Base-by-base conservation (phyloP, 2,888 invertebrate species). In the Macaria liturata region DNA sequence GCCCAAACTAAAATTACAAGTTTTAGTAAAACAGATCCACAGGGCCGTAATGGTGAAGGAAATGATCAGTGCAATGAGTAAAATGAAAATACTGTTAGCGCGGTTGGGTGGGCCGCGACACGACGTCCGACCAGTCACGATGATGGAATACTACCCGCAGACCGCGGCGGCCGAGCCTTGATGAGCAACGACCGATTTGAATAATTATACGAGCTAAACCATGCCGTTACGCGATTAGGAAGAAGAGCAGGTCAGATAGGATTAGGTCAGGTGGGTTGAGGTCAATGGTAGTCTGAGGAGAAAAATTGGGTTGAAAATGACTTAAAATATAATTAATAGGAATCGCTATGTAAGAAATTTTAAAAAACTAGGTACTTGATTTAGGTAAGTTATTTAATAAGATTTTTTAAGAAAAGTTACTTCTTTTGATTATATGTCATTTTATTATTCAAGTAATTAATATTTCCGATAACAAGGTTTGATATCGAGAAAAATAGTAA, bases 81-180 rank as follows among this genome's bases (percentile, higher is more conserved):
- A 59, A 59, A 64, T 64, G 65, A 55, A 59, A 59, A 64, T 64
- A 67, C 65, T 67, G 67, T 67, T 64, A 64, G 75, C 76, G 66
- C 72, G 76, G 74, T 74, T 81, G 85, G 85, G 84, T 84, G 84
- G 85, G 81, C 84, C 66, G 74, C 72, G 72, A 76, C 81, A 77
- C 78, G 75, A 78, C 76, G 72, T 73, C 75, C 72, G 76, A 76
- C 81, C 31, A 81, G 83, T 82, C 83, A 84, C 82, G 82, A 80
- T 80, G 83, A 84, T 81, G 76, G 82, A 83, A 77, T 78, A 78
- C 78, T 79, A 77, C 78, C 83, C 78, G 69, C 67, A 67, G 65
- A 62, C 69, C 42, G 67, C 59, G 52, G 52, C 62, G 62, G 58
- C 67, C 69, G 61, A 55, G 62, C 57, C 59, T 65, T 65, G 67